These are phyloP conservation scores for Urocolius indicus DNA, from an alignment of 2,113 vertebrate genomes.

Conservation along the genomic window DNA sequence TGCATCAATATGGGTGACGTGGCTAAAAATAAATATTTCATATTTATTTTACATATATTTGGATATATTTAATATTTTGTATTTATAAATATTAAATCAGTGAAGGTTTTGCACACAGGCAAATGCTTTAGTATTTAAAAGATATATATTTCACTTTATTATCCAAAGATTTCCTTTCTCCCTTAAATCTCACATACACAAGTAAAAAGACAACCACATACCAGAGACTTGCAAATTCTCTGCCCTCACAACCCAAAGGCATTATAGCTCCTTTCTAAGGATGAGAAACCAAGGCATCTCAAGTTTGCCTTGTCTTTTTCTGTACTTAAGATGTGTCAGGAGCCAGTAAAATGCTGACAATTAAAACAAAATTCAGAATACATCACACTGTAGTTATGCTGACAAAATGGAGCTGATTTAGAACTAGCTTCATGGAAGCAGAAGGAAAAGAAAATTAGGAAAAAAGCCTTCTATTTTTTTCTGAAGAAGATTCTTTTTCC, in stretches of 20 bases:
- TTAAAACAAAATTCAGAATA: neutral
- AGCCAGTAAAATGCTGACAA: neutral
- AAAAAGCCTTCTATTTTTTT: neutral
- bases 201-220: neutral
- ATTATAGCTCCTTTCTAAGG: neutral
- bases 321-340: neutral
- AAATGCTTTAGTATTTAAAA: neutral
- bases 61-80: too few species aligned
- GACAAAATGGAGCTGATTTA: neutral
- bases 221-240: neutral
- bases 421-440: neutral
- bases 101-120: neutral
- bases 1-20: fast-evolving
- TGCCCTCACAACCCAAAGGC: neutral
- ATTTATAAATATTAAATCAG: neutral
- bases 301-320: neutral
- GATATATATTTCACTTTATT: neutral
- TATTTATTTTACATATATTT: too few species aligned
- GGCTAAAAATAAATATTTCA: neutral
- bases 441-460: neutral
- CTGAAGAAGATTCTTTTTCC: neutral
- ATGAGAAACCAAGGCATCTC: neutral
- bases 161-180: neutral
- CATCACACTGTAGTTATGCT: neutral
- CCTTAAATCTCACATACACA: neutral